Base-by-base conservation (phyloP, 2,797 vertebrate genomes). In the Ptychadena robeensis region DNA sequence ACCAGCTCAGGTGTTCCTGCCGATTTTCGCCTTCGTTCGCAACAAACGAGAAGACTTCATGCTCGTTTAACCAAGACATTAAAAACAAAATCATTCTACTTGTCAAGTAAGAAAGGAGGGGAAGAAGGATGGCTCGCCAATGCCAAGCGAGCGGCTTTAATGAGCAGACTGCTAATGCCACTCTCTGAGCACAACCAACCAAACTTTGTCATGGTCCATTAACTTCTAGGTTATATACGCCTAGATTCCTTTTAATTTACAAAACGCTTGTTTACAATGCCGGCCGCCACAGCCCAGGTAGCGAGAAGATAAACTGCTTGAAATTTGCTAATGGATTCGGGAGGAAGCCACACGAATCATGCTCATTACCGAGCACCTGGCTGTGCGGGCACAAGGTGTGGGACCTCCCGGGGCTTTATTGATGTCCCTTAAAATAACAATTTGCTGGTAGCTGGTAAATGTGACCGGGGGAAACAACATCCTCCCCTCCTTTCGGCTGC, bases 1-100 rank as follows among this genome's bases (percentile, higher is more conserved):
- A 53, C 65, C 32, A n/a, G 6, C 72, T 85, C 78, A 80, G 82
- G 82, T 70, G 72, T 35, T 71, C 78, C n/a, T 15, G 72, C 76
- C 57, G 77, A 67, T 61, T 79, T 79, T 37, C 67, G 30, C 18
- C 78, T 64, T 37, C 40, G 38, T 59, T 9, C 40, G 15, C 53
- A 31, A 82, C 53, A 82, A 80, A 77, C 66, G 28, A 32, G 59
- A 44, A 48, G 69, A 61, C 61, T 80, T 85, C 65, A 85, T 68
- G 82, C 72, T 85, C 78, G 61, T 85, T 85, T 80, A 85, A 80
- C 72, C 82, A 85, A 84, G 82, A 76, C 82, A 80, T 80, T 85
- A 80, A 80, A 80, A 70, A 38, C 82, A 80, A 85, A 53, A 85
- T 80, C 78, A 85, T 80, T 85, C 74, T 66, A 69, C 82, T 80